phyloP scores from a whole-genome alignment of 2,888 invertebrate genomes.

The Plebejus argus region DNA sequence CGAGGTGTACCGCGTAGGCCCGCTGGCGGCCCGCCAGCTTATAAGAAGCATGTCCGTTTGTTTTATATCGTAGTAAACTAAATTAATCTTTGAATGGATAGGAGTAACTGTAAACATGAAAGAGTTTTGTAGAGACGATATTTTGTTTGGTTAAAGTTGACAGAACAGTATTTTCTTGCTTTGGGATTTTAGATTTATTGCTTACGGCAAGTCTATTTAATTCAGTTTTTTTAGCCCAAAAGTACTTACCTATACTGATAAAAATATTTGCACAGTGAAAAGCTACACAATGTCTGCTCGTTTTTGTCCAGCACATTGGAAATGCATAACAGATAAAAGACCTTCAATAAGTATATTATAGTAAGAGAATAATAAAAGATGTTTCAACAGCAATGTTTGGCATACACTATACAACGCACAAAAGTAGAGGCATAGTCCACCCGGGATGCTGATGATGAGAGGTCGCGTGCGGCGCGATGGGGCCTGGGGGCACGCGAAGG shows the following conservation, averaged over 20 bases:
- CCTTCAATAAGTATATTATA: no score
- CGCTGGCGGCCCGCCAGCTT: constrained; percentile 7
- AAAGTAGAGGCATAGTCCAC: neutral
- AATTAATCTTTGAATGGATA: neutral
- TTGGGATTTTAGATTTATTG: neutral
- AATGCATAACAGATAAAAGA: no score
- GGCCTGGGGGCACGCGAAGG: constrained; percentile 47
- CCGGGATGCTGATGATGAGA: neutral
- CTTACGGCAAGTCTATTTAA: neutral
- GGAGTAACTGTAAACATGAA: constrained; percentile 13
- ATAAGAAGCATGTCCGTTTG: constrained; percentile 13
- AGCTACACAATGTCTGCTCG: no score
- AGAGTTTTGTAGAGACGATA: neutral
- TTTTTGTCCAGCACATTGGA: no score
- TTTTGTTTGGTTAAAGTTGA: neutral
- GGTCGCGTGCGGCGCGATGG: neutral
- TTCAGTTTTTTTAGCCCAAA: neutral
- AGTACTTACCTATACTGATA: no score
- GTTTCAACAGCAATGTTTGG: neutral
- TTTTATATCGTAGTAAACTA: constrained; percentile 18
- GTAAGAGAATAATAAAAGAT: no score
- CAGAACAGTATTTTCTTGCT: neutral
- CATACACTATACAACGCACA: neutral
- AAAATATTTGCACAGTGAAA: no score
- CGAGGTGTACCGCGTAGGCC: neutral